Evolutionary conservation across 2,797 vertebrate species (phyloP).

Genomic region (Tenualosa thibaudeaui): DNA sequence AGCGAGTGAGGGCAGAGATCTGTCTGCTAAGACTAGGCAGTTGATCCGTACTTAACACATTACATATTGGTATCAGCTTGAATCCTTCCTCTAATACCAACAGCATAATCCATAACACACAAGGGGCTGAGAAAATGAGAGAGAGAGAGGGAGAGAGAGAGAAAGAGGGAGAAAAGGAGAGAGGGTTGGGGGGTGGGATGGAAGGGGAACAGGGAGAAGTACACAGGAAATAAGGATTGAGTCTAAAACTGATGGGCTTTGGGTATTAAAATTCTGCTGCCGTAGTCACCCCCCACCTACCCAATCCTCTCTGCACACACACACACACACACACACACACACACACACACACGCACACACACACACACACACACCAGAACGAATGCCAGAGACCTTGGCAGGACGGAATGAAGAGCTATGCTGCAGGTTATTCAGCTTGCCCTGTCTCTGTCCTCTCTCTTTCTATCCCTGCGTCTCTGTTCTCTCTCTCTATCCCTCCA

Average conservation of each 20-base stretch:
- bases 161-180: not conserved
- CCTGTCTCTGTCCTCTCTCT: not conserved
- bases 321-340: no score
- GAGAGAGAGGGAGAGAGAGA: not conserved
- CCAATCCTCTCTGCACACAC: not conserved
- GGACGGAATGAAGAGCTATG: not conserved
- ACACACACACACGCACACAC: no score
- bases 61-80: constrained; percentile 13
- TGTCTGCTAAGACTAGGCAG: not conserved
- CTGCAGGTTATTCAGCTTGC: not conserved
- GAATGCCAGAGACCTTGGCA: not conserved
- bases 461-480: not conserved
- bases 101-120: constrained; percentile 5
- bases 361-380: not conserved
- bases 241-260: not conserved
- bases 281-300: not conserved
- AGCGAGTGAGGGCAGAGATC: not conserved
- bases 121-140: not conserved
- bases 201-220: not conserved
- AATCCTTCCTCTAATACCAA: not conserved
- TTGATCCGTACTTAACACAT: constrained; percentile 3
- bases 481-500: not conserved
- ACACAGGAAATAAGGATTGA: not conserved
- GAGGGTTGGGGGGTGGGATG: no score
- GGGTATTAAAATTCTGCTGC: constrained; percentile 14